Percentiles rank a stretch among this genome's conserved stretches.
Conservation (phyloP, 2,113 vertebrate genomes). For the Poeciliopsis turrubarensis region DNA sequence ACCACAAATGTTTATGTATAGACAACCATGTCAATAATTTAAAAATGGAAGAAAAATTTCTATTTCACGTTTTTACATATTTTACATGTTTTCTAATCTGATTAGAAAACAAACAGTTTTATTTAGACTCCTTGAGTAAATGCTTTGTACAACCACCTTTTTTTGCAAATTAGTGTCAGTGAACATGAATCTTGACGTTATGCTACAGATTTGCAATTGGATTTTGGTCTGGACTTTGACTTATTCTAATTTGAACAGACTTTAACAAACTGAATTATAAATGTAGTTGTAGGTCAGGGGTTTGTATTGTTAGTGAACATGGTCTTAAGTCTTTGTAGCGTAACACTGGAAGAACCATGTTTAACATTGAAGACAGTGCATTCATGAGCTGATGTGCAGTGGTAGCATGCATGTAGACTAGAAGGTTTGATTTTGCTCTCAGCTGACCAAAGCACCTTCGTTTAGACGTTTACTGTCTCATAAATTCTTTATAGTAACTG, state of each 20-base stretch:
- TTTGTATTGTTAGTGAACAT: not conserved
- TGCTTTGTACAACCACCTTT: not conserved
- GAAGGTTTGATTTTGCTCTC: not conserved
- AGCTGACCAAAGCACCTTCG: not conserved
- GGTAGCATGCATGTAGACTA: no score
- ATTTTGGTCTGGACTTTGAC: not conserved
- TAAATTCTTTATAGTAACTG: not conserved
- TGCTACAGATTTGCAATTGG: not conserved
- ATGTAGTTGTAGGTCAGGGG: not conserved
- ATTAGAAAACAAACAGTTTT: not conserved
- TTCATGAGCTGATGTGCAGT: no score
- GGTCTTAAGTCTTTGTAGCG: not conserved
- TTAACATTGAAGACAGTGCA: not conserved
- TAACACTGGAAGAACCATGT: not conserved
- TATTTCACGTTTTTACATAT: no score
- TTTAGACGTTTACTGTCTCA: not conserved
- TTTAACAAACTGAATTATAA: not conserved
- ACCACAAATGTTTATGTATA: not conserved
- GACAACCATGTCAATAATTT: not conserved
- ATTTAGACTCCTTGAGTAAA: not conserved
- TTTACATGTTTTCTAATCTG: not conserved
- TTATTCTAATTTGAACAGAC: not conserved
- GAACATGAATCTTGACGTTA: not conserved
- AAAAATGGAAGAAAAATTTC: not conserved
- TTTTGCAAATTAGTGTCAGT: not conserved